Conservation (phyloP, 1,140 invertebrate genomes). For the Spodoptera frugiperda region DNA sequence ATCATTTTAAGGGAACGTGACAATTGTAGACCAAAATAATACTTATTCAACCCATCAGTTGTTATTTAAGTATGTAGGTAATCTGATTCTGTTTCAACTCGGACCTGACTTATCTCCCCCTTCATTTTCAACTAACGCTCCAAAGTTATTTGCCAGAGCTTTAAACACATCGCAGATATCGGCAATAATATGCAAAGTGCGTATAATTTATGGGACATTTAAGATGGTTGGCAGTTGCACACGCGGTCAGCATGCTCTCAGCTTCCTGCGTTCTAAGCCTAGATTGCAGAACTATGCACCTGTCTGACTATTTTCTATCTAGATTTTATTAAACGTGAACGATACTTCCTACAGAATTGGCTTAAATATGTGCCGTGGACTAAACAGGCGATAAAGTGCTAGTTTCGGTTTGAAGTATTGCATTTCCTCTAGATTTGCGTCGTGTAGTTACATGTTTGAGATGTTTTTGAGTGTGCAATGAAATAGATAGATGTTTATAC, state of each 20-base stretch:
- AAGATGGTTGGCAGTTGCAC: conserved; percentile 15
- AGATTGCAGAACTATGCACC: conserved; percentile 35
- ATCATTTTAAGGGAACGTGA: too few relatives aligned
- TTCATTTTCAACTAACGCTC: conserved; percentile 7
- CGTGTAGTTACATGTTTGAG: too few relatives aligned
- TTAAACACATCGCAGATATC: conserved; percentile 4
- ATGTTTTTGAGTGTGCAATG: too few relatives aligned
- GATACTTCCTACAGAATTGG: conserved; percentile 41
- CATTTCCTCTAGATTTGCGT: not conserved
- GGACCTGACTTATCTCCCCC: not conserved
- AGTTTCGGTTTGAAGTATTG: not conserved
- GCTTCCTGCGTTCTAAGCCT: conserved; percentile 35
- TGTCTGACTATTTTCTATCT: conserved; percentile 44
- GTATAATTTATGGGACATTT: conserved; percentile 36
- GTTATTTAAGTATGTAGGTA: too few relatives aligned
- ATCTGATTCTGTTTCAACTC: too few relatives aligned
- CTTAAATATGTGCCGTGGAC: not conserved
- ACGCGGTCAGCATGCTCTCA: conserved; percentile 2
- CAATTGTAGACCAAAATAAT: too few relatives aligned
- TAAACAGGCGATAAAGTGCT: not conserved
- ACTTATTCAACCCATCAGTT: too few relatives aligned
- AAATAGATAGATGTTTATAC: too few relatives aligned
- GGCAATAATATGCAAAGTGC: conserved; percentile 18
- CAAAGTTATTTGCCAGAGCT: conserved; percentile 11
- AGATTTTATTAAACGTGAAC: conserved; percentile 36